Conservation (phyloP, 2,888 invertebrate species). For the Lepas anatifera region DNA sequence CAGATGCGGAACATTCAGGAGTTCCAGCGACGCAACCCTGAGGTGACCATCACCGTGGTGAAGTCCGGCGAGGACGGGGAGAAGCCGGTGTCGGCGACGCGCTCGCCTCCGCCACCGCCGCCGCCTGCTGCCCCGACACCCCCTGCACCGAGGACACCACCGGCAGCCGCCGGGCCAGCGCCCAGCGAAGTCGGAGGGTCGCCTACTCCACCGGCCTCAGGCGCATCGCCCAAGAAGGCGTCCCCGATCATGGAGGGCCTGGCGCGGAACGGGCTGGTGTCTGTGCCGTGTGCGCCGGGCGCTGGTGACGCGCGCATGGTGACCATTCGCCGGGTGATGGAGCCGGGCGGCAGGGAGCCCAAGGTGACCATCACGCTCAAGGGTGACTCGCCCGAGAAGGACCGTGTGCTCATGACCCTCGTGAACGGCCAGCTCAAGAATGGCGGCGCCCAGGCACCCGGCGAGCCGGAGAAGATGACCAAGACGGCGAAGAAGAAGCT, state of each 20-base stretch:
- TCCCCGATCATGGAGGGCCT: constrained; percentile 11
- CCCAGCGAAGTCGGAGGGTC: not conserved
- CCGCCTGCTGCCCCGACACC: not conserved
- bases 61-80: constrained; percentile 32
- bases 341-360: constrained; percentile 51
- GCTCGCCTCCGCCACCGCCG: constrained; percentile 26
- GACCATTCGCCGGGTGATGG: constrained; percentile 56
- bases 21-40: constrained; percentile 33
- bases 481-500: constrained; percentile 24
- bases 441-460: not conserved
- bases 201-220: not conserved
- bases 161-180: not conserved
- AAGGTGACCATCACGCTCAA: constrained; percentile 55
- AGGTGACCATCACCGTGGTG: constrained; percentile 39
- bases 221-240: not conserved
- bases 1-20: constrained; percentile 32
- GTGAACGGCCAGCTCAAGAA: constrained; percentile 34
- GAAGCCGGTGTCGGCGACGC: constrained; percentile 29
- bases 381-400: constrained; percentile 57
- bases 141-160: not conserved
- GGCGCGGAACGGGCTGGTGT: not conserved
- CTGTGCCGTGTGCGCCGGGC: constrained; percentile 26
- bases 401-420: constrained; percentile 57
- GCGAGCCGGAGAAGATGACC: not conserved
- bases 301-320: constrained; percentile 41